phyloP scores from a whole-genome alignment of 2,113 vertebrate species.

The Cryptotis parvus region DNA sequence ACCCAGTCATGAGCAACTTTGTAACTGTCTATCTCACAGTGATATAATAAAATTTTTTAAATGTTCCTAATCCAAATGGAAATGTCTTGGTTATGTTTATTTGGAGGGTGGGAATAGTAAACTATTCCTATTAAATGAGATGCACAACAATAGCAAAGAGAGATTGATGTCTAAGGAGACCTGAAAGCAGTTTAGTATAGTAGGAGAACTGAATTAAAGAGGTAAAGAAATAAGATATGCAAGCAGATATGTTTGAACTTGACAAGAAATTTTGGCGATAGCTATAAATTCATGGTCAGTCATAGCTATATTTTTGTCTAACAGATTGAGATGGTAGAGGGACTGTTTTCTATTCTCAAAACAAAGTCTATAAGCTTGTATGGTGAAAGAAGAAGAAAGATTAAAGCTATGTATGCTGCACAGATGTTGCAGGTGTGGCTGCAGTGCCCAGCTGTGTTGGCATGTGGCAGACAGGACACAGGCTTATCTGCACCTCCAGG shows the following conservation, averaged over 20 bases:
- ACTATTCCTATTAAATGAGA: not conserved
- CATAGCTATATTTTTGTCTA: not conserved
- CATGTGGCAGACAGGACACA: too few relatives aligned
- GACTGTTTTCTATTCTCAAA: not conserved
- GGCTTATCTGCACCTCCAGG: too few relatives aligned
- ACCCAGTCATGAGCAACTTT: too few relatives aligned
- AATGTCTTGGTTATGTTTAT: not conserved
- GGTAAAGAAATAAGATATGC: not conserved
- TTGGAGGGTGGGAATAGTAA: not conserved
- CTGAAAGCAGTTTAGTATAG: not conserved
- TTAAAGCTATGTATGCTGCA: not conserved
- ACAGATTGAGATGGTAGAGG: not conserved
- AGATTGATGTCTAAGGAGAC: not conserved
- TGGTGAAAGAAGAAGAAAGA: not conserved
- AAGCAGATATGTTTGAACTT: not conserved
- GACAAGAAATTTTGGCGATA: not conserved
- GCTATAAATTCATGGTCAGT: too few relatives aligned
- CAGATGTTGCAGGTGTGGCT: not conserved
- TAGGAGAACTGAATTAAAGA: not conserved
- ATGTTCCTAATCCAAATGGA: too few relatives aligned
- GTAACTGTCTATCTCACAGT: too few relatives aligned
- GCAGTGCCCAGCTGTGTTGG: too few relatives aligned
- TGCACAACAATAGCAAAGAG: conserved; percentile 23
- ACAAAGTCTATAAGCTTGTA: not conserved
- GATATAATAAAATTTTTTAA: too few relatives aligned